Base-by-base conservation (phyloP, 2,797 vertebrate genomes). In the Argyrosomus regius region DNA sequence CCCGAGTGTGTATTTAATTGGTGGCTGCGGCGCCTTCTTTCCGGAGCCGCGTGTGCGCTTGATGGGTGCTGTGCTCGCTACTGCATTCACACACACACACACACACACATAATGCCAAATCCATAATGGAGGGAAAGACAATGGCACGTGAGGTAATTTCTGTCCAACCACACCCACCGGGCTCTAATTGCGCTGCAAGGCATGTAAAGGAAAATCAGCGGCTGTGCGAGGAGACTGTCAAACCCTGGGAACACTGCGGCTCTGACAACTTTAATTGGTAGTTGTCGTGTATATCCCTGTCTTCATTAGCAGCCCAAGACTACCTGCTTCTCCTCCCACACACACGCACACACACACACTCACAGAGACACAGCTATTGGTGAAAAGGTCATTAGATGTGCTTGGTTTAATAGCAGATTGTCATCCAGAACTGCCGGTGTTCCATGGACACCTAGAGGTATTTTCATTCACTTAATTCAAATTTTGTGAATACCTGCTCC, bases 221-320 rank as follows among this genome's bases (percentile, higher is more conserved):
- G 77, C 87, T 86, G 70, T 82, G 85, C 41, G 64, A 67, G 80
- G 80, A 86, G 81, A 88, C 90, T 88, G 91, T 90, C 90, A 88
- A 81, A 87, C 75, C 73, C 61, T 0, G 50, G 80, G 85, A 90
- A 85, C 87, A 83, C 87, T 82, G 87, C 54, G 68, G 72, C 88
- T 84, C 91, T 93, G 90, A 94, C 93, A 90, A 84, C 91, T 92
- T 94, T 94, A 95, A 95, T 95, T 94, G 93, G 90, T 93, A 90
- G 90, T 94, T 94, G 93, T 93, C 93, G 89, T 89, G 83, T 91
- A 86, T 90, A 88, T 91, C 84, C 85, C 87, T 87, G 90, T 95
- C 92, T 94, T 94, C 89, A 94, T 95, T 94, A 94, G 87, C 85
- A 88, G 81, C 89, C 78, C 52, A 41, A 86, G 83, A 91, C 88